phyloP scores from a whole-genome alignment of 2,797 vertebrate species.

The Crenuchus spilurus region DNA sequence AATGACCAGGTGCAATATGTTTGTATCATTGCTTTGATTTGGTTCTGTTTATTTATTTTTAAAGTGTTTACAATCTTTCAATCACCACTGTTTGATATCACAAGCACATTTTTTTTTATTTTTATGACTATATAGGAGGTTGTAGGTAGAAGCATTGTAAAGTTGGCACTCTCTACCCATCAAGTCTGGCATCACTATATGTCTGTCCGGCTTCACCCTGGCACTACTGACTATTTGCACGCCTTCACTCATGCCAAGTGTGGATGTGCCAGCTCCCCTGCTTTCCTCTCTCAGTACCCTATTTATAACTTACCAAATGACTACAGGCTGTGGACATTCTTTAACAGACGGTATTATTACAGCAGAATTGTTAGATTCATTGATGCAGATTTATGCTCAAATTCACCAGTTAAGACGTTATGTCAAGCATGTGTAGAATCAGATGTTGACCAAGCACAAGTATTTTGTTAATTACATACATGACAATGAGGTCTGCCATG shows the following conservation, averaged over 20 bases:
- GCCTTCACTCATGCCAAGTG: conserved; percentile 23
- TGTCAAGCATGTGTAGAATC: no score
- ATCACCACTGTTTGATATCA: no score
- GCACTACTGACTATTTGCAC: conserved; percentile 23
- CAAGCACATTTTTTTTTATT: no score
- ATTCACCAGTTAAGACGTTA: no score
- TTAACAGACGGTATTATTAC: background rate
- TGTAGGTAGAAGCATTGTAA: background rate
- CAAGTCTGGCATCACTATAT: conserved; percentile 43
- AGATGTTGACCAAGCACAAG: no score
- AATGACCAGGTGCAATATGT: no score
- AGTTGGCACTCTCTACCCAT: conserved; percentile 26
- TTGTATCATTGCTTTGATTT: no score
- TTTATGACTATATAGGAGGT: background rate
- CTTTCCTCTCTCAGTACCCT: conserved; percentile 12
- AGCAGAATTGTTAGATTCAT: background rate
- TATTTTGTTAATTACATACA: background rate
- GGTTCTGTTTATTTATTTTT: no score
- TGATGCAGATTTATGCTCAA: background rate
- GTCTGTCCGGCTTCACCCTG: conserved; percentile 36
- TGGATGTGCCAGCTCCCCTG: conserved; percentile 41
- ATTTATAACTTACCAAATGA: conserved; percentile 42
- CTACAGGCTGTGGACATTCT: conserved; percentile 8
- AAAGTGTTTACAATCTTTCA: no score
- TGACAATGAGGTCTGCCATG: no score